A percentile compares a stretch with the other conserved stretches of the same genome.
These are phyloP conservation scores for Plectropomus leopardus DNA, from an alignment of 2,113 vertebrate genomes.

Conservation along the genomic window DNA sequence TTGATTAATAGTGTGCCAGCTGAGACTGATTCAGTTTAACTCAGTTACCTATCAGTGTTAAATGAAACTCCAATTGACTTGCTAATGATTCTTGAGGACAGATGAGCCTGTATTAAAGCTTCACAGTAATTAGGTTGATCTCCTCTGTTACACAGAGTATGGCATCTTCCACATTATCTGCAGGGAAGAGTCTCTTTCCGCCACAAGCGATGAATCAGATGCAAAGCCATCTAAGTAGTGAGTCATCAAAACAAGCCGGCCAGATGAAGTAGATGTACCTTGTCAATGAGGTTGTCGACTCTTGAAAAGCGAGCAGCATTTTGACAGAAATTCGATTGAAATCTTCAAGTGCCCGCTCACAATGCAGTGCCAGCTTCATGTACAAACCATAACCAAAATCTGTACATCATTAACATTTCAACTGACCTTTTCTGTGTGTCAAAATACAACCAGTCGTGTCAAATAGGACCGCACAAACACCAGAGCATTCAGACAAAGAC, in stretches of 20 bases:
- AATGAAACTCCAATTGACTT: conserved; percentile 28
- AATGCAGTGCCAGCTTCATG: not conserved
- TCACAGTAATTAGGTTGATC: conserved; percentile 30
- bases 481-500: not conserved
- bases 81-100: conserved; percentile 17
- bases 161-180: conserved; percentile 23
- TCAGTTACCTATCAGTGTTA: conserved; percentile 14
- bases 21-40: conserved; percentile 5
- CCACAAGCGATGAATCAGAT: conserved; percentile 49
- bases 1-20: conserved; percentile 26
- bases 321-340: conserved; percentile 49
- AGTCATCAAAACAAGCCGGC: conserved; percentile 66
- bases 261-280: conserved; percentile 50
- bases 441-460: conserved; percentile 8
- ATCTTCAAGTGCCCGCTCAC: not conserved
- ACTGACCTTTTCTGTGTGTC: conserved; percentile 65
- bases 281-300: conserved; percentile 40
- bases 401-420: conserved; percentile 69
- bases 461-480: conserved; percentile 19
- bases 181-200: conserved; percentile 15
- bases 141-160: not conserved
- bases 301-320: conserved; percentile 28
- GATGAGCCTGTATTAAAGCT: conserved; percentile 38
- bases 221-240: conserved; percentile 40
- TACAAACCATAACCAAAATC: conserved; percentile 10